Evolutionary conservation across 2,797 vertebrate genomes (phyloP), one percentile per base, ranked within the genome.

Genomic region (Cebuella pygmaea): DNA sequence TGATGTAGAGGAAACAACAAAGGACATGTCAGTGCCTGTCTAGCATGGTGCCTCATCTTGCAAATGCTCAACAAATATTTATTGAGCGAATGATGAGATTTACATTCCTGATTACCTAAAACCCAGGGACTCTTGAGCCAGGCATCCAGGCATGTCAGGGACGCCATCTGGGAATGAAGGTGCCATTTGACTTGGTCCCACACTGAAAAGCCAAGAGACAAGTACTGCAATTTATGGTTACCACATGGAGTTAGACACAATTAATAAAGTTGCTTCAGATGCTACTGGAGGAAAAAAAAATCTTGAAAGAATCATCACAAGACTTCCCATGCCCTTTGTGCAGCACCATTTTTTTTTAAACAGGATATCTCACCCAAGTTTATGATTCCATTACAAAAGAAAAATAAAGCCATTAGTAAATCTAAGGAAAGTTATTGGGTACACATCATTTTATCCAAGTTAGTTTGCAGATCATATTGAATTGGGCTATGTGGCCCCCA

Each of bases 51-150:
- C n/a, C 30, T 84, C 92, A 95, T 92, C 76, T 78, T 93, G 72
- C 48, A 93, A 94, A 84, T 94, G 44, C 50, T 96, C 81, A 97
- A 80, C 93, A 96, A 88, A 88, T 95, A 97, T 97, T 97, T 96
- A 84, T 59, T 27, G 70, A 92, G 36, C 79, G 90, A 93, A 61
- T 79, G 85, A 81, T 79, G 90, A 96, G 50, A 96, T 95, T 95
- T 95, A 92, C 24, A 79, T 88, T 94, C 27, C 46, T 46, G 48
- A 93, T 97, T 95, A 93, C 76, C 79, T 87, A 93, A 96, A 39
- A 90, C 57, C 78, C 41, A 61, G 24, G 1, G 75, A 93, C 84
- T 85, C 64, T 93, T 79, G 87, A 88, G n/a, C 76, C 67, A 97
- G 79, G 55, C 14, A 27, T 92, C 64, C 55, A 78, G 59, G 93